Conservation (phyloP, 1,140 invertebrate species). For the Polyergus mexicanus region DNA sequence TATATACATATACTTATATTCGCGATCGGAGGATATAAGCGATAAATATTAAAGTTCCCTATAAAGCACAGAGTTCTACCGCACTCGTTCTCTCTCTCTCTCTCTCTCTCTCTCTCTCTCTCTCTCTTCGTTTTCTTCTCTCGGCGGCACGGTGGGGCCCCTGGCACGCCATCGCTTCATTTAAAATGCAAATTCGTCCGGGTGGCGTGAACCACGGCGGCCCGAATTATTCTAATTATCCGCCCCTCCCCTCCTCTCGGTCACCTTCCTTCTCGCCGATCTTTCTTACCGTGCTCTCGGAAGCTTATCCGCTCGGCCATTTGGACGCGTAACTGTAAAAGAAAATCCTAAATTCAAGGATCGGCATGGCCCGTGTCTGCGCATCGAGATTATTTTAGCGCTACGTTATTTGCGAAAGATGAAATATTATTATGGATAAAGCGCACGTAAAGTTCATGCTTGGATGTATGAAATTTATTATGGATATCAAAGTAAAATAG, state of each 20-base stretch:
- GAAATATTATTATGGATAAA: conserved; percentile 23
- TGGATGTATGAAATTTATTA: conserved; percentile 7
- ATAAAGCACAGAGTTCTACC: conserved; percentile 84
- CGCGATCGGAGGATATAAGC: conserved; percentile 77
- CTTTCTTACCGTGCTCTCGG: conserved; percentile 59
- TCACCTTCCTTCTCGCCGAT: conserved; percentile 52
- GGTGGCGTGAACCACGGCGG: conserved; percentile 84
- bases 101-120: conserved; percentile 28
- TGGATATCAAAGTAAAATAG: no score
- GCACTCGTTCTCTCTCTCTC: conserved; percentile 35
- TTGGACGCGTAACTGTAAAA: conserved; percentile 4
- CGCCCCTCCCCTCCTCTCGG: conserved; percentile 67
- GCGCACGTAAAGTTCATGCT: not conserved
- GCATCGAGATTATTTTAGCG: not conserved
- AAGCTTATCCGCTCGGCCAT: conserved; percentile 60
- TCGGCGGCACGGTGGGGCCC: conserved; percentile 67
- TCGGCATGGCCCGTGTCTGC: not conserved
- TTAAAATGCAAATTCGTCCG: conserved; percentile 86
- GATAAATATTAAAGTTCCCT: conserved; percentile 85
- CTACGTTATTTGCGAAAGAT: not conserved
- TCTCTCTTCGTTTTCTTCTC: not conserved
- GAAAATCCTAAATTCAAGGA: conserved; percentile 30
- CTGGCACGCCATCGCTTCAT: conserved; percentile 86
- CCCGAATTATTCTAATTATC: conserved; percentile 86
- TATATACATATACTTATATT: conserved; percentile 74